Percentiles rank a stretch among this genome's conserved stretches.
Conservation (phyloP, 2,797 vertebrate species). For the Australoheros facetus region DNA sequence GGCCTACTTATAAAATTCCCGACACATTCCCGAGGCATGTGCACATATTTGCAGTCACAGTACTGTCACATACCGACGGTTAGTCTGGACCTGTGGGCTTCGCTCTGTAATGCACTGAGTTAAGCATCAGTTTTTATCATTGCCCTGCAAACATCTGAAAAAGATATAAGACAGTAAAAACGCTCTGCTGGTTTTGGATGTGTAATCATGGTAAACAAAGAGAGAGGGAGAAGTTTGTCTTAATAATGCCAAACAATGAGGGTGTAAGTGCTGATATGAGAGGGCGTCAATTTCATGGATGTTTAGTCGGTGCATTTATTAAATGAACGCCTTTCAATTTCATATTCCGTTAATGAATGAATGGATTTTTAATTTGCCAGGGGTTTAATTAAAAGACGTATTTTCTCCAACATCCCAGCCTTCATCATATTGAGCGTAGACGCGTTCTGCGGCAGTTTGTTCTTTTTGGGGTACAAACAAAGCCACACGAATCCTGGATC, state of each 20-base stretch:
- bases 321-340: not conserved
- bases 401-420: not conserved
- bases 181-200: not conserved
- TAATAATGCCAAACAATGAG: not conserved
- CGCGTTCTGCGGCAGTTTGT: accelerated
- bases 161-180: accelerated
- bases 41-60: not conserved
- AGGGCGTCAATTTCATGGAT: not conserved
- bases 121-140: no score
- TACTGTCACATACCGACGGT: not conserved
- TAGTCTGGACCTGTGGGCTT: not conserved
- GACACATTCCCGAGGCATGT: not conserved
- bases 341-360: not conserved
- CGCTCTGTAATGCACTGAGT: not conserved
- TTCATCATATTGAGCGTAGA: not conserved
- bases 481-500: not conserved
- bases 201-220: not conserved
- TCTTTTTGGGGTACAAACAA: not conserved
- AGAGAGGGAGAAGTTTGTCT: not conserved
- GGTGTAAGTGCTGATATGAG: not conserved
- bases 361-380: not conserved
- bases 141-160: not conserved
- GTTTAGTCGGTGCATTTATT: not conserved
- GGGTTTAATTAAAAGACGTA: not conserved
- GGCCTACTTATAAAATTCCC: not conserved